Evolutionary conservation across 2,888 invertebrate species (phyloP), one percentile per base, ranked within the genome.

Genomic region (Drosophila picticornis): DNA sequence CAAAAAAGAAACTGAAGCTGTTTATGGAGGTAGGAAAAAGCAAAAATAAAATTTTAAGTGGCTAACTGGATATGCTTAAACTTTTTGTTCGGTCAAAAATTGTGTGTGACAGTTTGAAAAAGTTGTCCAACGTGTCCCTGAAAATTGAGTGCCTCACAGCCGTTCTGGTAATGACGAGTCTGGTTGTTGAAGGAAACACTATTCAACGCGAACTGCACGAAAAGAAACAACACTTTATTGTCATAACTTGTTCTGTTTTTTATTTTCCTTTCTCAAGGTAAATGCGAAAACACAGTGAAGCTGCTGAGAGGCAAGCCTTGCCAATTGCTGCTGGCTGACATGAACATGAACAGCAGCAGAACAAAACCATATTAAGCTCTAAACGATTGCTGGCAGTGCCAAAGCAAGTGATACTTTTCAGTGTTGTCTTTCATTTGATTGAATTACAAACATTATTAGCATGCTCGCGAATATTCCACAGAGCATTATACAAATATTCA

Each of bases 351-450:
- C 19, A 16, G 13, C 16, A 25, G 25, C 40, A 22, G 6, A n/a
- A 5, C 19, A 57, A 48, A 38, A 27, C 19, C 27, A 43, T 48
- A 4, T 4, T 22, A 29, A 25, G 11, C 64, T 58, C 60, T 64
- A 75, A 68, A 55, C 64, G 46, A 65, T 69, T 76, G 66, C 52
- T 31, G 16, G n/a, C 51, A 32, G 27, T 72, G 58, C 19, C 53
- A 51, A 46, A 53, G 62, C 66, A 71, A 65, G 68, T 67, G 69
- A 31, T 36, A 56, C 62, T 73, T 27, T 19, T 76, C 75, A 72
- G 81, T 81, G 80, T 80, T 80, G 72, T 78, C 79, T 89, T 87
- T 52, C 85, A 76, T 75, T 73, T 80, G 82, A 87, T 89, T 89
- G 77, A 77, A 72, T 82, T 69, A 70, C 68, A 78, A 87, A 78